Base-by-base conservation (phyloP, 1,140 invertebrate genomes). In the Anadara kagoshimensis region DNA sequence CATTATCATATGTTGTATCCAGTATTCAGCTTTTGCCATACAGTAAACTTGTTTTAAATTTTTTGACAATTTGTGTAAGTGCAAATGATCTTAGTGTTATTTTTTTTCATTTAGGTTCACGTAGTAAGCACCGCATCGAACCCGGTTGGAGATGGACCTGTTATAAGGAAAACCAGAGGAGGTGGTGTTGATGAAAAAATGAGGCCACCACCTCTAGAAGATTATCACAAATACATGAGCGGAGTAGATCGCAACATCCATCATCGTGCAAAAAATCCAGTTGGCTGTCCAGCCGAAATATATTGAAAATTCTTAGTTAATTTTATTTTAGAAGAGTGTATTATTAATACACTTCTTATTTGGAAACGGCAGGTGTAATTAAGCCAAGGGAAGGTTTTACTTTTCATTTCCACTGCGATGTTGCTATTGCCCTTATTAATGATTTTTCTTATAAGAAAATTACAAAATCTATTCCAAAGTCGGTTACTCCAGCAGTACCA, bases 281-380 rank as follows among this genome's bases (percentile, higher is more conserved):
- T 57, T 43, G 66, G 54, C 16, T 8, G 66, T 26, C 43, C 44
- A 14, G 36, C 54, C 2, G 59, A 69, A 26, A n/a, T 59, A 69
- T 69, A 53, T 14, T 69, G 66, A 43, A 69, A 69, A 29, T 59
- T 59, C 20, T 11, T 59, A 10, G 10, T 69, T 43, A 45, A 58
- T 24, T 69, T 69, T 29, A 58, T 69, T 43, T 22, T 69, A 7
- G 43, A 69, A 11, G 22, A 43, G n/a, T 44, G 54, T 43, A 16
- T 44, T 5, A 45, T 59, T 16, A 69, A 69, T 47, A 43, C 43
- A n/a, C 12, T 69, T 58, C 36, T 22, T 58, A 45, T 20, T 69
- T 12, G 24, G 20, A 22, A 41, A 53, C 2, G 66, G 59, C 22
- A 16, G 10, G 29, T n/a, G 24, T 36, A 16, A 63, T 5, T n/a